Evolutionary conservation across 2,888 invertebrate genomes (phyloP), one percentile per base, ranked within the genome.

Genomic region (Cetonia aurata): DNA sequence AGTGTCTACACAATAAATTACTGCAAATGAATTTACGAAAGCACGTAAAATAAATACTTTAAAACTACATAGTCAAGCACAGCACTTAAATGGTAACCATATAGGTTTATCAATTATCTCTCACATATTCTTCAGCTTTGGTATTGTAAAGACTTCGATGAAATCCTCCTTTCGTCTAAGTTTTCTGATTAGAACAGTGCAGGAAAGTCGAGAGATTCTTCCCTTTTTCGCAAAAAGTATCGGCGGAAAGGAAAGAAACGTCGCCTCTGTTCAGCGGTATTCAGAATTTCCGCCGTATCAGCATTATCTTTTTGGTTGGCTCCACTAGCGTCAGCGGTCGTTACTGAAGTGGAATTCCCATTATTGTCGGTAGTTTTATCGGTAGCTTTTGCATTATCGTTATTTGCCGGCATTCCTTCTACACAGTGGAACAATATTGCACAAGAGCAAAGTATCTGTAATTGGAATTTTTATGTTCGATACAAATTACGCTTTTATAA

Each of bases 201-300:
- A 8, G 60, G 60, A 48, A 60, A 60, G 31, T 60, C 60, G 12
- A 25, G 8, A 31, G 25, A 25, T 6, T 60, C 46, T 1, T 60
- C 31, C 44, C n/a, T 31, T 37, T 37, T 13, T 13, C 48, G 46
- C 13, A 60, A 59, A 17, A n/a, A 33, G 42, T 44, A 44, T 10
- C 42, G 57, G 13, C 25, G 31, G 9, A 25, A 59, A 10, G 59
- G 44, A 25, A 59, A 59, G 25, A 17, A 44, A 13, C 42, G 19
- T 59, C 59, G 12, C 19, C 59, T 59, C 3, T 59, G 59, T 15
- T 59, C 59, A 44, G 59, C 59, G 12, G 44, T 44, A 44, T 59
- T 48, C 10, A 60, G 15, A 4, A 31, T 25, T 46, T 60, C 60
- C n/a, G 13, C 60, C 3, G 48, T 25, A 13, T 44, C 46, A 31